Evolutionary conservation across 1,140 invertebrate genomes (phyloP), one percentile per base, ranked within the genome.

Genomic region (Frieseomelitta varia): DNA sequence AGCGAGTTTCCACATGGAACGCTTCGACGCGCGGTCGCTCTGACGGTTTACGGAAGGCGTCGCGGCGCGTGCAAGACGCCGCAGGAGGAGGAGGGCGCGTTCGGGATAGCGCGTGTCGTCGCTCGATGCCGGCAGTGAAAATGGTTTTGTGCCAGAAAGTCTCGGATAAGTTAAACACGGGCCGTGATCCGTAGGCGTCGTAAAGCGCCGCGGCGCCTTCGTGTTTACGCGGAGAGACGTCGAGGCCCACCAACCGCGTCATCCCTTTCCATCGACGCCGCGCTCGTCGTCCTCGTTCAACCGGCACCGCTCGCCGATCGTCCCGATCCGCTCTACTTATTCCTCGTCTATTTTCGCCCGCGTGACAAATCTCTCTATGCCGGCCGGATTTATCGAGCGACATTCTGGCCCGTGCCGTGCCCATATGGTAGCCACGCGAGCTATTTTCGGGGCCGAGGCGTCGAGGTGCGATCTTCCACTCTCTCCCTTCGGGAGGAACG

Each of bases 141-240:
- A 92, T 90, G 89, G 88, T 90, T 55, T 90, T 92, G 88, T 91
- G 92, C 88, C 90, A 92, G 92, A 91, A 91, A 93, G 90, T 93
- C 85, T 89, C 89, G 87, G 90, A 87, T 93, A 92, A 93, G 90
- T 92, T 94, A 94, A 94, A 93, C 93, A 93, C 88, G 87, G 84
- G 76, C 86, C 90, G 87, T 79, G 86, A 88, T 87, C 86, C 82
- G 91, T 91, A 92, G 90, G 92, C 91, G 89, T 94, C 93, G 92
- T 94, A 94, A 94, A 94, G 94, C 93, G 93, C 91, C 92, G 90
- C 91, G 94, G 93, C 93, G 93, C 93, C 93, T 94, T 83, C 84
- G 87, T 94, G 93, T 94, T 94, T 94, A 94, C 92, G 91, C 74
- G 88, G 90, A 85, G 90, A 85, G 90, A 92, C 90, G 89, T 85